These are phyloP conservation scores for Coleophora flavipennella DNA, from an alignment of 2,888 invertebrate genomes.

Conservation along the genomic window DNA sequence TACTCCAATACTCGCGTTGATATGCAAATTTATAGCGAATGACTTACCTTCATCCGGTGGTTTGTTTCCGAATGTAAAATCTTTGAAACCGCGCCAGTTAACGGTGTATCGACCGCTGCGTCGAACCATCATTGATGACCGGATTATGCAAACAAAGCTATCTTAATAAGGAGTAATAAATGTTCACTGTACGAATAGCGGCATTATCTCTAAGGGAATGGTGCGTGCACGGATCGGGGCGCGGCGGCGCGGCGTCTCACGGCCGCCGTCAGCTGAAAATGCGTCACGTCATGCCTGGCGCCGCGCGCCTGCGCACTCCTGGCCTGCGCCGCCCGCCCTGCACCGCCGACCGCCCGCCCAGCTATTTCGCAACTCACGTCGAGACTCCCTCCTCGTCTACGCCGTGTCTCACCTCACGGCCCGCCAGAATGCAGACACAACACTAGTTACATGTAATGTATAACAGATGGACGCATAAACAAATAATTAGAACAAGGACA, in stretches of 20 bases:
- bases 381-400: not conserved
- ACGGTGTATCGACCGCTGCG: slow-evolving; percentile 68
- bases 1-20: too few species aligned
- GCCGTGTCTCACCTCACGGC: not conserved
- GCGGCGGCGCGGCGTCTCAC: slow-evolving; percentile 23
- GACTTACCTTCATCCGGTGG: slow-evolving; percentile 64
- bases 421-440: too few species aligned
- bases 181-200: slow-evolving; percentile 29
- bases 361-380: slow-evolving; percentile 23
- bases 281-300: slow-evolving; percentile 46
- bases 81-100: slow-evolving; percentile 66
- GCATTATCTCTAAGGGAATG: slow-evolving; percentile 27
- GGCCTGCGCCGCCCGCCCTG: slow-evolving; percentile 26
- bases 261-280: slow-evolving; percentile 48
- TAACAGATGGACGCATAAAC: too few species aligned
- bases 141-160: slow-evolving; percentile 15
- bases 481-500: too few species aligned
- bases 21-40: slow-evolving; percentile 3
- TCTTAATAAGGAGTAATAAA: slow-evolving; percentile 18
- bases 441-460: too few species aligned
- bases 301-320: slow-evolving; percentile 47
- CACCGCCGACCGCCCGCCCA: slow-evolving; percentile 18
- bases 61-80: slow-evolving; percentile 58
- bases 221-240: slow-evolving; percentile 39
- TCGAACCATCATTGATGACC: slow-evolving; percentile 59